These are phyloP conservation scores for Corella eumyota DNA, from an alignment of 23 tunicate genomes.

Conservation along the genomic window DNA sequence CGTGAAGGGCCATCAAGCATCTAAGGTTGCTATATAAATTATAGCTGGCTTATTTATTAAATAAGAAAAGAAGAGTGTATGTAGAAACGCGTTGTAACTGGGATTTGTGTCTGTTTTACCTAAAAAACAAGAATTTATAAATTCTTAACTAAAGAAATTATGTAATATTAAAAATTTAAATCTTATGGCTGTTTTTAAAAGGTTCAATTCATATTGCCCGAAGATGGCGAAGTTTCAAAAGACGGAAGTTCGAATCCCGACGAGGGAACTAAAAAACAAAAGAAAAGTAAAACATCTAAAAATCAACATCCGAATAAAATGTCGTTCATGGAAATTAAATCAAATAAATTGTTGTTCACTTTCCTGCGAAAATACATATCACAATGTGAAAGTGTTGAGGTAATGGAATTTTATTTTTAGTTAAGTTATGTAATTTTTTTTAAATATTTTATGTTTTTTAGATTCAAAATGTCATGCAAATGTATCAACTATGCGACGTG, in stretches of 20 bases:
- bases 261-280: constrained; percentile 42
- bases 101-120: neutral
- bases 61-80: neutral
- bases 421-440: too few relatives aligned
- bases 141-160: too few relatives aligned
- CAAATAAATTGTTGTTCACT: constrained; percentile 47
- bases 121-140: neutral
- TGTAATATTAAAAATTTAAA: too few relatives aligned
- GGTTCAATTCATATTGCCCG: constrained; percentile 83
- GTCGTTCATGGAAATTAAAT: constrained; percentile 55
- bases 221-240: constrained; percentile 12
- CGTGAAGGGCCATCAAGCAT: constrained; percentile 26
- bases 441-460: too few relatives aligned
- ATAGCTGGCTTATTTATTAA: neutral
- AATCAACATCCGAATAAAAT: constrained; percentile 61
- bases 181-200: neutral
- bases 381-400: constrained; percentile 91
- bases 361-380: constrained; percentile 63
- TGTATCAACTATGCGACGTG: constrained; percentile 65
- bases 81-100: neutral
- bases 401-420: too few relatives aligned
- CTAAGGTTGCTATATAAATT: constrained; percentile 16
- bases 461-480: constrained; percentile 77
- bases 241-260: constrained; percentile 27
- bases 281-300: constrained; percentile 49